Base-by-base conservation (phyloP, 2,113 vertebrate species). In the Crotalus viridis region DNA sequence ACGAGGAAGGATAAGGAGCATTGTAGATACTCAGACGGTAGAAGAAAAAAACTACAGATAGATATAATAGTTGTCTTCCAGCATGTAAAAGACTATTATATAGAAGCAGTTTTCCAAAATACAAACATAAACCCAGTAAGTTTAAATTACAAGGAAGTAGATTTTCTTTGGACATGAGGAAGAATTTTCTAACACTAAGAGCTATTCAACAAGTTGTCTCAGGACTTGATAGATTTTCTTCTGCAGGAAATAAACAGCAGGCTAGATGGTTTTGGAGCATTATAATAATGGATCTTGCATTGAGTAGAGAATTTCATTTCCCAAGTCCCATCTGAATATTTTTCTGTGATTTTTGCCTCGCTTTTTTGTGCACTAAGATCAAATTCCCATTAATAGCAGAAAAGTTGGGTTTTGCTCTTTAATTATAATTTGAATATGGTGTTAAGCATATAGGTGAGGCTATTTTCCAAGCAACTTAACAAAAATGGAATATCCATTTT, bases 401-500 rank as follows among this genome's bases (percentile, higher is more conserved):
- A 89, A 89, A 89, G 19, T 57, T 89, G 56, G 21, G 46, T 43
- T 89, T 39, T 56, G 33, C 4, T 39, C 22, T 46, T 89, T 86
- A 57, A 24, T 57, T 59, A n/a, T 46, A 85, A 26, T 89, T 59
- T 85, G 51, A 26, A 95, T 96, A 94, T 94, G 92, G 93, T 95
- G 94, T 96, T 96, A 95, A 95, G 87, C 96, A 95, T 96, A 93
- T 96, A 96, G 94, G 94, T 96, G 21, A 96, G 94, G 91, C 94
- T 94, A 92, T 95, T 94, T 96, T 97, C 96, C 94, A 95, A 94
- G 10, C 24, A 19, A 52, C 3, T 28, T 28, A 51, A n/a, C 91
- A 93, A 95, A 95, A 94, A 93, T 1, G 94, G 89, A 81, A 87
- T 97, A 96, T 94, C 92, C 96, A 95, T 56, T n/a, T 43, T 96